Conservation (phyloP, 2,113 vertebrate species). For the Scophthalmus maximus region DNA sequence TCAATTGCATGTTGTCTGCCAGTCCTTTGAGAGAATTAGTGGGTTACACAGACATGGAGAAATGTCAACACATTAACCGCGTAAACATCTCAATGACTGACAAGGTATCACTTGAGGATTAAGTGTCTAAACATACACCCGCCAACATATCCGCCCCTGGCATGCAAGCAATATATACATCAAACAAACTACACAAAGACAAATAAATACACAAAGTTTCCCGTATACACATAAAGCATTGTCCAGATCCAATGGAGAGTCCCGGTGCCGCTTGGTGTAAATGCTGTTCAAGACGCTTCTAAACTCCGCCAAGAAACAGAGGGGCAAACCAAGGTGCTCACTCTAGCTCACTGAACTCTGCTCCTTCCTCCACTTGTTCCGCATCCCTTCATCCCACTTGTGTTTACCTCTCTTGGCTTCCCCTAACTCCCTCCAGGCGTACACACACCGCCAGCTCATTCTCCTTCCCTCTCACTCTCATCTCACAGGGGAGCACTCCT, state of each 20-base stretch:
- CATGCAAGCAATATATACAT: neutral
- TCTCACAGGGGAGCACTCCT: constrained; percentile 68
- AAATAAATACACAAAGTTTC: neutral
- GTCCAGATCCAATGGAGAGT: constrained; percentile 6
- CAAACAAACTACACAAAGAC: neutral
- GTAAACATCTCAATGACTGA: constrained; percentile 37
- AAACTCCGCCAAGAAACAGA: constrained; percentile 26
- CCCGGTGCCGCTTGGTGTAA: constrained; percentile 29
- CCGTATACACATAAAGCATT: neutral
- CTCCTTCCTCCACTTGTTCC: constrained; percentile 28
- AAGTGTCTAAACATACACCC: neutral
- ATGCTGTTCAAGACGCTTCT: constrained; percentile 30
- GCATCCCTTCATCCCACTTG: constrained; percentile 27
- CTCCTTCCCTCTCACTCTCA: constrained; percentile 51
- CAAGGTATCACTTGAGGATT: constrained; percentile 26
- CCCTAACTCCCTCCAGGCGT: constrained; percentile 60
- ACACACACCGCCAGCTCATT: constrained; percentile 52
- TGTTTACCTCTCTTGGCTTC: constrained; percentile 50
- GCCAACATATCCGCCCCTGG: neutral
- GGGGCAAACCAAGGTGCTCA: neutral
- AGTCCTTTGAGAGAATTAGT: constrained; percentile 32
- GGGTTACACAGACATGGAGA: constrained; percentile 4
- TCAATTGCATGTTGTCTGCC: constrained; percentile 14
- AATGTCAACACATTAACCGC: constrained; percentile 34
- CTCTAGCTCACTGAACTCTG: constrained; percentile 32